Evolutionary conservation across 2,797 vertebrate species (phyloP), one percentile per base, ranked within the genome.

Genomic region (Crypturellus tataupa): DNA sequence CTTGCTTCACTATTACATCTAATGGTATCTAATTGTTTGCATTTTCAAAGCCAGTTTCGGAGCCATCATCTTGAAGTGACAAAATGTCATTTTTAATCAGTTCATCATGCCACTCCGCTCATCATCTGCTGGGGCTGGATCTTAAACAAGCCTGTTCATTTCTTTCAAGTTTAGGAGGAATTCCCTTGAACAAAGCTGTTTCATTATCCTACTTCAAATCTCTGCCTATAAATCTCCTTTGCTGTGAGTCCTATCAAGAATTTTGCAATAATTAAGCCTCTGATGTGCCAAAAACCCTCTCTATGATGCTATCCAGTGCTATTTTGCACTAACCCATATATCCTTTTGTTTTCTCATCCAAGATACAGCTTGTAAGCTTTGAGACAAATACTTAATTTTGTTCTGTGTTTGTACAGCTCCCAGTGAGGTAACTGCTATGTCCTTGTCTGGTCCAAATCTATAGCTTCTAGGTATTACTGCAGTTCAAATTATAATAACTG

Each of bases 21-120:
- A 29, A 15, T 46, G 89, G 31, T 12, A 84, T 21, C 12, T 81
- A 84, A 81, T 37, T 39, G 44, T 23, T 75, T 78, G 16, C 12
- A 46, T 82, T 91, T 94, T 84, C 42, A 77, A 95, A 91, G 70
- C 21, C 42, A 2, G 1, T 25, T 90, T 72, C 14, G 69, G 70
- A 40, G 10, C 14, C 39, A 70, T 88, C 67, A 83, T 29, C 59
- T 42, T 86, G 13, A 80, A 37, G 27, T 91, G 77, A 90, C 46
- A 90, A 93, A 86, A 86, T 31, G 10, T 35, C 33, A 72, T 31
- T 83, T 94, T 86, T 86, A 31, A 81, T 90, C 59, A 20, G 29
- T n/a, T 84, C n/a, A 18, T 85, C 27, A 90, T 76, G 47, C 3
- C 25, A 35, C 12, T 18, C 27, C 84, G n/a, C 17, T n/a, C n/a